Evolutionary conservation across 2,113 vertebrate species (phyloP).

Genomic region (Scolopax mira): DNA sequence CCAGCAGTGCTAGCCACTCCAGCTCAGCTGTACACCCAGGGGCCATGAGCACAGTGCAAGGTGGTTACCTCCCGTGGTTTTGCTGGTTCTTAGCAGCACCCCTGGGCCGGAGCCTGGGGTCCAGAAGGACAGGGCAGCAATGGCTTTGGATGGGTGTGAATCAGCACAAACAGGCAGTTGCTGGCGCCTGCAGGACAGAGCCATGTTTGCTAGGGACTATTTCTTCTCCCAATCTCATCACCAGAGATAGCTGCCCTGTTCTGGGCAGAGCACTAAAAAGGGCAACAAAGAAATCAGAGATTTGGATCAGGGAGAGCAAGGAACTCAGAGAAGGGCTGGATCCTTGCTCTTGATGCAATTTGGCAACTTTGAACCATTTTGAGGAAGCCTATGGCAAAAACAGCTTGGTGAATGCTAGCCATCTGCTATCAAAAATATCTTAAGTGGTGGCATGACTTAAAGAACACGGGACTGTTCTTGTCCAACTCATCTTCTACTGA

Average conservation of each 20-base stretch:
- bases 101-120: too few relatives aligned
- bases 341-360: neutral
- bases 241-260: neutral
- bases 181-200: neutral
- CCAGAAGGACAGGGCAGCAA: neutral
- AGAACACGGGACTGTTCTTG: neutral
- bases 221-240: neutral
- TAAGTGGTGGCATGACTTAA: neutral
- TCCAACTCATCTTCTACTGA: neutral
- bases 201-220: neutral
- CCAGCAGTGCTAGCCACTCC: too few relatives aligned
- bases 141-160: neutral
- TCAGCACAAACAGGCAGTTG: neutral
- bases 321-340: neutral
- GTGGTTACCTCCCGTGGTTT: neutral
- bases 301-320: neutral
- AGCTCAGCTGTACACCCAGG: rapidly evolving
- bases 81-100: neutral
- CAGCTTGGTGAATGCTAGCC: neutral
- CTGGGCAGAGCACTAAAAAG: neutral
- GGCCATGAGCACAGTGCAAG: too few relatives aligned
- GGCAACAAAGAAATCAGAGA: neutral
- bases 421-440: neutral
- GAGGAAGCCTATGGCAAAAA: neutral
- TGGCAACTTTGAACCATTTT: neutral